Percentiles rank a stretch among this genome's conserved stretches.
phyloP scores from a whole-genome alignment of 2,888 invertebrate genomes.

The Mayetiola destructor region DNA sequence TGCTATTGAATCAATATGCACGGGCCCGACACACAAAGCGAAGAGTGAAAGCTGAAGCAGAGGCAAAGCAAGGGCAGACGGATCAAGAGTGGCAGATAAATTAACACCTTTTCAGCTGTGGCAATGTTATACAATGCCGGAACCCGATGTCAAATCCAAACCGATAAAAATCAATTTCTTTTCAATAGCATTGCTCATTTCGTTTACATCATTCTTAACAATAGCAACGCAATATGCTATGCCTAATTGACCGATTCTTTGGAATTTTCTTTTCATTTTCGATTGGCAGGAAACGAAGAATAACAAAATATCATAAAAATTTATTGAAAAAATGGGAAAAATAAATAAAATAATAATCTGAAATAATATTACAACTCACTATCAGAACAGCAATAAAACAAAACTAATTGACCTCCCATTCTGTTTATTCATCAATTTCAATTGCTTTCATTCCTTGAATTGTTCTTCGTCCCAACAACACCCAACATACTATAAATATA shows the following conservation, averaged over 20 bases:
- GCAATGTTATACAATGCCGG: too few species aligned
- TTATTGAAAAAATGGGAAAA: not conserved
- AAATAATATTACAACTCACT: conserved; percentile 4
- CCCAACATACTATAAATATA: too few species aligned
- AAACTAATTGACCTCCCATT: conserved; percentile 12
- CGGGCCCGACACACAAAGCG: too few species aligned
- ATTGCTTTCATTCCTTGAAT: not conserved
- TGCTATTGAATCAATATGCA: not conserved
- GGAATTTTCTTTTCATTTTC: not conserved
- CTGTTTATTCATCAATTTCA: not conserved
- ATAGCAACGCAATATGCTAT: conserved; percentile 8
- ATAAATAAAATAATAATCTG: too few species aligned
- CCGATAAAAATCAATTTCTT: conserved; percentile 1
- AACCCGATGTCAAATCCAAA: not conserved
- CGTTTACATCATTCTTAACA: not conserved
- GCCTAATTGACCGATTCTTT: conserved; percentile 1
- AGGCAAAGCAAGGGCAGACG: too few species aligned
- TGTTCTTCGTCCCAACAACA: too few species aligned
- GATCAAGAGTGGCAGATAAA: conserved; percentile 5
- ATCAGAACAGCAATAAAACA: conserved; percentile 2
- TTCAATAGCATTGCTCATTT: too few species aligned
- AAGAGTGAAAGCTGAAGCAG: too few species aligned
- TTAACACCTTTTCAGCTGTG: not conserved
- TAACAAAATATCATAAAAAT: too few species aligned
- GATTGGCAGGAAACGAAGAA: not conserved